Percentiles rank a stretch among this genome's conserved stretches.
These are phyloP conservation scores for Corythaixoides concolor DNA, from an alignment of 2,113 vertebrate genomes.

Conservation along the genomic window DNA sequence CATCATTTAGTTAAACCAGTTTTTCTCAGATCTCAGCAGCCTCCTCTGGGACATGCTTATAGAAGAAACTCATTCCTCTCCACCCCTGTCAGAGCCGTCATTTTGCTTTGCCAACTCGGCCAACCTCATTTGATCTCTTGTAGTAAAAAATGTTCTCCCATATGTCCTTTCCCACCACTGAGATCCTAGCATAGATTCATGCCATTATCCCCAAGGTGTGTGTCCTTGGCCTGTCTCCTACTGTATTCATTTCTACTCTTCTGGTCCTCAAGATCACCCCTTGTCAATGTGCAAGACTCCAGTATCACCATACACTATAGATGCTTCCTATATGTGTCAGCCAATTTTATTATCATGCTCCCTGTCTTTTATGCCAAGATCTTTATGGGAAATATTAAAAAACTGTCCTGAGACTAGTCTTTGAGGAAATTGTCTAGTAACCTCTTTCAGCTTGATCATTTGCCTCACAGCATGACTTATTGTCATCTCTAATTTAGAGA, in stretches of 20 bases:
- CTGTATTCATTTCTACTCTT: background rate
- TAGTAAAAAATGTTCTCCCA: background rate
- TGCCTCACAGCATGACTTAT: constrained; percentile 1
- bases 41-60: background rate
- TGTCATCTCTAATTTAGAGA: constrained; percentile 19
- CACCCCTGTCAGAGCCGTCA: background rate
- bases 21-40: background rate
- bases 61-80: background rate
- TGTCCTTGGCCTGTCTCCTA: background rate
- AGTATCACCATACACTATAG: background rate
- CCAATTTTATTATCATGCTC: background rate
- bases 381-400: constrained; percentile 6
- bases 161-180: background rate
- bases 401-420: background rate
- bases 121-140: background rate
- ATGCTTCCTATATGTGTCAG: background rate
- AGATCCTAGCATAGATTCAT: background rate
- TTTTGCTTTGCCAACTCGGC: background rate
- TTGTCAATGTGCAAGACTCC: background rate
- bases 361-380: background rate
- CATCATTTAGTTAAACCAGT: background rate
- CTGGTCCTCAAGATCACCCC: background rate
- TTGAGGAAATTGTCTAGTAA: constrained; percentile 32
- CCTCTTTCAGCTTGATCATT: constrained; percentile 22
- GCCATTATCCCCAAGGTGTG: background rate